Evolutionary conservation across 92 coral and sea anemone species (phyloP).

Genomic region (Phenganax stokvisi): DNA sequence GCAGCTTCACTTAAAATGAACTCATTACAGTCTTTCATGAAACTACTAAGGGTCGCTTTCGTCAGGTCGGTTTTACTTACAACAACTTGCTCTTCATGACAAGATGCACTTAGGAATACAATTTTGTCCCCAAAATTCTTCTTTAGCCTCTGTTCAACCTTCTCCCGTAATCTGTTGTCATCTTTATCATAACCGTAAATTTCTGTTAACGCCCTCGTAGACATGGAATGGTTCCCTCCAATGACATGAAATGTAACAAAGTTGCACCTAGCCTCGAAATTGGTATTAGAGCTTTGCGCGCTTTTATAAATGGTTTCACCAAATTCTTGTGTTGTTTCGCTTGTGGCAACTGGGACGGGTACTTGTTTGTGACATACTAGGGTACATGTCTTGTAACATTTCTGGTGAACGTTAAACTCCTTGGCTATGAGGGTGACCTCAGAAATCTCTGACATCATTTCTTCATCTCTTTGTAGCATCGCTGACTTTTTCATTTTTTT

Average conservation of each 20-base stretch:
- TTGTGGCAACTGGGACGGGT: neutral
- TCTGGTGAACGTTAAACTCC: neutral
- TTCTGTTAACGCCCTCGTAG: neutral
- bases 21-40: neutral
- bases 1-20: neutral
- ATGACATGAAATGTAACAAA: neutral
- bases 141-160: conserved; percentile 4
- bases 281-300: neutral
- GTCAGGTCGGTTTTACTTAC: neutral
- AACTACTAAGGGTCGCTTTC: neutral
- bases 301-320: neutral
- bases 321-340: neutral
- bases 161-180: neutral
- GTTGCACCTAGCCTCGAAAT: conserved; percentile 6
- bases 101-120: neutral
- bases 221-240: neutral
- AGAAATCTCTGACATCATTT: neutral
- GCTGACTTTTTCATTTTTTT: neutral
- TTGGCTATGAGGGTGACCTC: neutral
- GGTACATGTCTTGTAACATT: conserved; percentile 6
- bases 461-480: conserved; percentile 2
- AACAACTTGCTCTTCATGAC: neutral
- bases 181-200: conserved; percentile 1
- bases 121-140: neutral
- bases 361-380: neutral